phyloP scores from a whole-genome alignment of 2,113 vertebrate genomes.

The Channa argus region DNA sequence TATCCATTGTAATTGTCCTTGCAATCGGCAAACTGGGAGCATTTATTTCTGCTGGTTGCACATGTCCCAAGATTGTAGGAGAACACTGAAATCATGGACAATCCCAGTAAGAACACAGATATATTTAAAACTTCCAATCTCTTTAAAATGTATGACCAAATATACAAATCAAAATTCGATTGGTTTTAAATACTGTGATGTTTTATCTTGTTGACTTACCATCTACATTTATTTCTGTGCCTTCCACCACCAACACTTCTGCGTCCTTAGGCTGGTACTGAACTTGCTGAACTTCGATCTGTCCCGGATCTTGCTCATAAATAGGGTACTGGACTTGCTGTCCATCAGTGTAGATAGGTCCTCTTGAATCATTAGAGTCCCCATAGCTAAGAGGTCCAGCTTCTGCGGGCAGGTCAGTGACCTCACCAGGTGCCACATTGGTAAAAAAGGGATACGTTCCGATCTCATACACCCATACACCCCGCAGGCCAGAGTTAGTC shows the following conservation, averaged over 20 bases:
- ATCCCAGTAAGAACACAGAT: not conserved
- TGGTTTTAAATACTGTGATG: no score
- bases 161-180: no score
- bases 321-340: constrained; percentile 55
- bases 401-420: constrained; percentile 66
- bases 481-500: constrained; percentile 90
- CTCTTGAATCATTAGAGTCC: not conserved
- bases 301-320: constrained; percentile 46
- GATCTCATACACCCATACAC: constrained; percentile 93
- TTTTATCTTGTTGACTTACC: constrained; percentile 75
- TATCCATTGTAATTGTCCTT: constrained; percentile 88
- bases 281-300: constrained; percentile 71
- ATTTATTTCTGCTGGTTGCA: constrained; percentile 88
- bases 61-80: constrained; percentile 91
- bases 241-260: constrained; percentile 86
- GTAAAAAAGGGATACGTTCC: constrained; percentile 84
- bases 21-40: constrained; percentile 91
- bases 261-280: constrained; percentile 82
- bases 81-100: constrained; percentile 86
- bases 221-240: constrained; percentile 86
- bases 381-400: not conserved
- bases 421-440: constrained; percentile 84
- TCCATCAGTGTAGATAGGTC: constrained; percentile 19
- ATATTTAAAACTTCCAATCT: not conserved
- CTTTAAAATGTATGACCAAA: not conserved